Conservation (phyloP, 2,888 invertebrate species). For the Amorpha juglandis region DNA sequence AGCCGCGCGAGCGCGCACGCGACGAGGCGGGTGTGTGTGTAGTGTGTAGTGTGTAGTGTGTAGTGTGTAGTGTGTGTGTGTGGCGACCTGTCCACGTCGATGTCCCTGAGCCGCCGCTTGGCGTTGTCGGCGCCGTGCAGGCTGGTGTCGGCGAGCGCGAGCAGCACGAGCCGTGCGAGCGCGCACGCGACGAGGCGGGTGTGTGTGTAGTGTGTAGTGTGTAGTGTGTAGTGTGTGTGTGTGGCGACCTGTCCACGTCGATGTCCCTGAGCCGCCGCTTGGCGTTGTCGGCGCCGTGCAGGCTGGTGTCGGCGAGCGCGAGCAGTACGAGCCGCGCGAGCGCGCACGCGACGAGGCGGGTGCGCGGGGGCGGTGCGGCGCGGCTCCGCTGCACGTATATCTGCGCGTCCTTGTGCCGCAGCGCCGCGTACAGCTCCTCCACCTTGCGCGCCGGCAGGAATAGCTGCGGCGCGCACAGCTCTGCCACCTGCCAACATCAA, state of each 20-base stretch:
- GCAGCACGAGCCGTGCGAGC: no score
- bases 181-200: no score
- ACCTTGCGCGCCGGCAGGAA: slow-evolving; percentile 93
- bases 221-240: no score
- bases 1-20: no score
- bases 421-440: slow-evolving; percentile 93
- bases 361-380: slow-evolving; percentile 86
- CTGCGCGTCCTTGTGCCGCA: slow-evolving; percentile 96
- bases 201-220: no score
- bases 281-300: slow-evolving; percentile 92
- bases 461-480: slow-evolving; percentile 92
- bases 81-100: no score
- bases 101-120: no score
- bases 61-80: no score
- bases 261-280: slow-evolving; percentile 90
- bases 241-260: slow-evolving; percentile 89
- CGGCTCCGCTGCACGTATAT: slow-evolving; percentile 93
- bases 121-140: no score
- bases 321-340: slow-evolving; percentile 87
- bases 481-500: slow-evolving; percentile 67
- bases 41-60: no score
- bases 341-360: slow-evolving; percentile 93
- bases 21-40: no score
- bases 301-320: slow-evolving; percentile 93
- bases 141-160: no score